Evolutionary conservation across 2,888 invertebrate genomes (phyloP), one percentile per base, ranked within the genome.

Genomic region (Diplolepis rosae): DNA sequence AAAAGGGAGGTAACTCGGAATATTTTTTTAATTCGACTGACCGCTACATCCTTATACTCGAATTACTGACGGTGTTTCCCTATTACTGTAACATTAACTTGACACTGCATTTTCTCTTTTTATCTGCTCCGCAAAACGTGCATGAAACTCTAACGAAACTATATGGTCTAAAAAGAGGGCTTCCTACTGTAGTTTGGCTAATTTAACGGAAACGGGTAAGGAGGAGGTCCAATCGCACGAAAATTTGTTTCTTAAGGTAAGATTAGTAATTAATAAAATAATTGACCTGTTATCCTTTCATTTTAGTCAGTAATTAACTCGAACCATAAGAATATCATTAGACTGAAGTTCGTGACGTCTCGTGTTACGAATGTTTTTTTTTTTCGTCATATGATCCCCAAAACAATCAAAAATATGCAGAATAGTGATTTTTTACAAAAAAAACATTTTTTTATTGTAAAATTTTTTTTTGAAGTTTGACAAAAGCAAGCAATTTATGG

Each of bases 171-270:
- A 73, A 83, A 84, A 88, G 88, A 84, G 87, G 79, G 87, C 87
- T 82, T 88, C 87, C 83, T 87, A 85, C 85, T 85, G 84, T 87
- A 87, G 85, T 84, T 86, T 88, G 87, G 88, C 87, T 82, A 85
- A 86, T 83, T 82, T 86, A 85, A 82, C 86, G 77, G 74, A 83
- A 77, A 77, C 79, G 75, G 80, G 82, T 82, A 81, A 83, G 68
- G 77, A 80, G 66, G 66, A 72, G 71, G 74, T 39, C 27, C 39
- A 61, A 39, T 65, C 30, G 28, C 48, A 66, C 24, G 61, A 39
- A 61, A 39, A 39, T 39, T 39, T 39, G 22, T 39, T 39, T 24
- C 39, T n/a, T 39, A 39, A 61, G 61, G 61, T 61, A 61, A 61
- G 39, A 61, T 39, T n/a, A 24, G 24, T 7, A 24, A 24, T 7